Base-by-base conservation (phyloP, 2,113 vertebrate genomes). In the Pteruthius melanotis region DNA sequence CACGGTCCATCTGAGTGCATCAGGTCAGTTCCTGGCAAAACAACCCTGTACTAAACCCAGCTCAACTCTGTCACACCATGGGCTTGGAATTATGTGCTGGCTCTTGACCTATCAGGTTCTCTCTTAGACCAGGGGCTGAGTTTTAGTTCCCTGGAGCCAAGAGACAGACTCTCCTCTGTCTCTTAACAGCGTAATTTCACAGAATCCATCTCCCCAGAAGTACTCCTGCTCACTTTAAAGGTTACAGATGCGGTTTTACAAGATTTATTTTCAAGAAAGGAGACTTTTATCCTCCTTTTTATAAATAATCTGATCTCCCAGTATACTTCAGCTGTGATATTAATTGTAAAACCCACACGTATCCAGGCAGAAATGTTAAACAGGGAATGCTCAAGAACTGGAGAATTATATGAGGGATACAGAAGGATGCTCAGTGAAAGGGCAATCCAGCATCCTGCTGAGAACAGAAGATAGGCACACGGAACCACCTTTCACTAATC, bases 231-330 rank as follows among this genome's bases (percentile, higher is more conserved):
- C 76, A 56, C 37, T 93, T 68, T 37, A 68, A 78, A 91, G 65
- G 53, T 86, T 60, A 83, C 12, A 94, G 57, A 84, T 0, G 1
- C 19, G 16, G 50, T 52, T 95, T 89, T 53, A 53, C 40, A 37
- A 56, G 83, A 79, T 72, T 82, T 68, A 82, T 87, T 89, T 84
- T 76, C 56, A 82, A 10, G 11, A 89, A 93, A 89, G 17, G 6
- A 68, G 69, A 75, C 35, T 81, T 80, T 86, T 64, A 70, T 28
- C 47, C 18, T 66, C 30, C 60, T 77, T 83, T 77, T 61, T n/a
- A 72, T 45, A 91, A 68, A 84, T 71, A n/a, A 78, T 14, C 44
- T 61, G 28, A 81, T 47, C 31, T 89, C 60, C 18, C 10, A n/a
- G 40, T 17, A 35, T 16, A 33, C 23, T 70, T 81, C 52, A 68